phyloP scores from a whole-genome alignment of 2,113 vertebrate species.

The Oreochromis spilurus region DNA sequence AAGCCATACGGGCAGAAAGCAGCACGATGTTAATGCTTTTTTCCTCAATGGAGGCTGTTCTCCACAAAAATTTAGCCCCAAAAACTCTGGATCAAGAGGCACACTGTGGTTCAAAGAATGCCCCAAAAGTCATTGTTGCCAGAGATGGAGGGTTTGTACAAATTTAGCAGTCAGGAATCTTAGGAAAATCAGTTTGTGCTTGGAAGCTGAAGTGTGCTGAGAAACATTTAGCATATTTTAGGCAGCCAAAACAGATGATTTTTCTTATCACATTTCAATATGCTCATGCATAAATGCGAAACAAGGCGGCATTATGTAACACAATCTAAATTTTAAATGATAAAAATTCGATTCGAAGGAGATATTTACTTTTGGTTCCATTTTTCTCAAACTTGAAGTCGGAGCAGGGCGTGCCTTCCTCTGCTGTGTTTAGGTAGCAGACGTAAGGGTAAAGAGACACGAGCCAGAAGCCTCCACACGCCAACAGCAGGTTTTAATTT shows the following conservation, averaged over 20 bases:
- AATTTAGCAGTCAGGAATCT: slow-evolving; percentile 8
- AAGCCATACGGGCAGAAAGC: slow-evolving; percentile 19
- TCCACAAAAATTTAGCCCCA: slow-evolving; percentile 29
- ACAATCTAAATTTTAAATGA: background rate
- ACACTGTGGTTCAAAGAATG: slow-evolving; percentile 18
- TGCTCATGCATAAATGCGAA: background rate
- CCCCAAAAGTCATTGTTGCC: slow-evolving; percentile 14
- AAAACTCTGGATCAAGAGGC: slow-evolving; percentile 41
- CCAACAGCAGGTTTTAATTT: slow-evolving; percentile 69
- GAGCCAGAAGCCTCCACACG: slow-evolving; percentile 22
- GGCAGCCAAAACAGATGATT: background rate
- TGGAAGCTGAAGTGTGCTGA: background rate
- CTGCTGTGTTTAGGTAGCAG: slow-evolving; percentile 56
- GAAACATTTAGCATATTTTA: background rate
- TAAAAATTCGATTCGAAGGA: background rate
- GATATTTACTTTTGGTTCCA: background rate
- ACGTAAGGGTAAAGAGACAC: background rate
- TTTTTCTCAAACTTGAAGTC: background rate
- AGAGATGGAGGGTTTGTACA: background rate
- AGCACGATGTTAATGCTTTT: slow-evolving; percentile 40
- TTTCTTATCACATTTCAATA: slow-evolving; percentile 2
- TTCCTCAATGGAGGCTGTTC: slow-evolving; percentile 45
- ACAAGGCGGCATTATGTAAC: background rate
- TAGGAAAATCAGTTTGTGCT: background rate
- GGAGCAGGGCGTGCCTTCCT: slow-evolving; percentile 23